Evolutionary conservation across 2,797 vertebrate genomes (phyloP), one percentile per base, ranked within the genome.

Genomic region (Apogon hyalosoma): DNA sequence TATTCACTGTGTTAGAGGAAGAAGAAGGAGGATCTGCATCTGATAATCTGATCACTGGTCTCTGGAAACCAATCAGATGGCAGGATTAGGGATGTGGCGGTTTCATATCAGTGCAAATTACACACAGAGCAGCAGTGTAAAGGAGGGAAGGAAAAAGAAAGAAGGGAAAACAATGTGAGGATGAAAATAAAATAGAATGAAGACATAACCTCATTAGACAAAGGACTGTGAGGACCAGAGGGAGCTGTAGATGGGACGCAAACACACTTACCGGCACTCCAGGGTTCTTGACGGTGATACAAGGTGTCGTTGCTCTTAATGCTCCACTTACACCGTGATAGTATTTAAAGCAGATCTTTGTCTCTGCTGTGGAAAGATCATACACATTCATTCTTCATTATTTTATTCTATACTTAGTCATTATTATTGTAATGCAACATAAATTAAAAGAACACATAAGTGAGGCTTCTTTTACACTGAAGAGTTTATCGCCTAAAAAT

Each of bases 301-400:
- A 99, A 65, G 98, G 96, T 15, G 98, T 99, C 0, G 95, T 96
- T 57, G 98, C 98, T 88, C 98, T 91, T 67, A 99, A 90, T 31
- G 97, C 97, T 84, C 98, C 98, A 59, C 96, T 99, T 51, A 98
- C 94, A 63, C 97, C 98, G 54, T 99, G 96, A 84, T 98, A 99
- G 83, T 99, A 99, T 80, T 98, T 99, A 83, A 99, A 99, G 88
- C 97, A 98, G 91, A 99, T 95, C 90, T 98, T 99, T 33, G 97
- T 99, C 94, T 99, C 98, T 42, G 95, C 98, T 99, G 90, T 42
- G 40, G 54, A 76, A 36, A 53, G 24, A 54, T 45, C 43, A 79
- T 18, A 75, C 1, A 54, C 7, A 57, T 59, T 59, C 46, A 46
- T 46, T 58, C 55, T 16, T 11, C 14, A 58, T 18, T 58, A 41